Conservation (phyloP, 2,888 invertebrate genomes). For the Pristionchus mayeri region DNA sequence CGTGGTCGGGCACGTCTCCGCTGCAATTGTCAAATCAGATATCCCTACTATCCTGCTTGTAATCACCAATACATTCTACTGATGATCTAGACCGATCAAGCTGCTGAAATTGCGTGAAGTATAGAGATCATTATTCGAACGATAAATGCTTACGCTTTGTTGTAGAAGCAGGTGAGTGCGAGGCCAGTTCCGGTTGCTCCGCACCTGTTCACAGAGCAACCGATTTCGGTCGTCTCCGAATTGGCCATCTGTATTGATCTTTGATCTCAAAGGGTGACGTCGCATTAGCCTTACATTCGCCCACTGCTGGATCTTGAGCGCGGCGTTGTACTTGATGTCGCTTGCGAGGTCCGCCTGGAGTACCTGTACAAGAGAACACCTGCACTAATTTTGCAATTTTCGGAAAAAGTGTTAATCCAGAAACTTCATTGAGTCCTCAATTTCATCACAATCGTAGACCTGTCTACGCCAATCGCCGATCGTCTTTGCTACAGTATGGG, state of each 20-base stretch:
- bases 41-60: background rate
- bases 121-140: no score
- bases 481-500: background rate
- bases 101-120: no score
- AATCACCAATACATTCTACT: background rate
- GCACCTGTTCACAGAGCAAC: slow-evolving; percentile 41
- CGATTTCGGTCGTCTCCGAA: slow-evolving; percentile 9
- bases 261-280: background rate
- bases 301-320: slow-evolving; percentile 21
- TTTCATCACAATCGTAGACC: no score
- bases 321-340: slow-evolving; percentile 34
- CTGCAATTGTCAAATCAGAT: slow-evolving; percentile 9
- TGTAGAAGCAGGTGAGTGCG: slow-evolving; percentile 43
- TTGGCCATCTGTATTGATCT: slow-evolving; percentile 32
- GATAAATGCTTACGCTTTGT: slow-evolving; percentile 7
- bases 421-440: no score
- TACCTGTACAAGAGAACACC: no score
- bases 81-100: no score
- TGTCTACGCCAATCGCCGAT: slow-evolving; percentile 34
- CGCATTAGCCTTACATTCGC: background rate
- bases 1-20: slow-evolving; percentile 15
- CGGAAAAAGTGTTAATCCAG: no score
- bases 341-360: background rate
- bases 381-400: no score
- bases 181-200: background rate